phyloP scores from a whole-genome alignment of 1,140 invertebrate genomes.

The Papilio xuthus region DNA sequence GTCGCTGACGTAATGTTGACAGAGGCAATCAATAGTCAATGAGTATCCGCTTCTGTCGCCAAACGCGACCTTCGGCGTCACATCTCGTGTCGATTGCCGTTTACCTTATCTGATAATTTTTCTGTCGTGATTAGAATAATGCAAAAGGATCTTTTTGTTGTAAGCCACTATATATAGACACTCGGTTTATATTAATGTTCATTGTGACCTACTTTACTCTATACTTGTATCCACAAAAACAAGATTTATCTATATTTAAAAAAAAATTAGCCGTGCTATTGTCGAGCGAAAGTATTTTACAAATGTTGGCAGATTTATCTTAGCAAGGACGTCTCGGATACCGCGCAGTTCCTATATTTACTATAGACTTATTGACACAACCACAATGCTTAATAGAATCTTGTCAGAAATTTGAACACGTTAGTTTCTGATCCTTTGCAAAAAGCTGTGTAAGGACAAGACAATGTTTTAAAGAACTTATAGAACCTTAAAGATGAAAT shows the following conservation, averaged over 20 bases:
- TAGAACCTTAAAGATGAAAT: too few relatives aligned
- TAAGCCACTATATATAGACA: too few relatives aligned
- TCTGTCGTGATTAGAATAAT: constrained; percentile 10
- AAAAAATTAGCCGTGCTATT: not conserved
- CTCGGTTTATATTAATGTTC: not conserved
- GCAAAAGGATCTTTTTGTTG: not conserved
- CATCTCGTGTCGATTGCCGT: constrained; percentile 35
- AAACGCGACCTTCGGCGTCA: constrained; percentile 45
- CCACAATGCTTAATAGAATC: not conserved
- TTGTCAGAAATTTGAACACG: not conserved
- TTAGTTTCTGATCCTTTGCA: not conserved
- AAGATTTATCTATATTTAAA: constrained; percentile 3
- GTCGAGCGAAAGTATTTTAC: not conserved
- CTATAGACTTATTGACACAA: constrained; percentile 4
- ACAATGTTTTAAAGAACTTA: too few relatives aligned
- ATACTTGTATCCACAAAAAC: not conserved
- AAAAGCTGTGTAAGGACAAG: too few relatives aligned
- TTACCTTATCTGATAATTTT: constrained; percentile 30
- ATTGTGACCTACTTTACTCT: not conserved
- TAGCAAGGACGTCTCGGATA: constrained; percentile 2
- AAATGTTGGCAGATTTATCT: constrained; percentile 16
- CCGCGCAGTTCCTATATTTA: not conserved
- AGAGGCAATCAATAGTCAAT: constrained; percentile 44
- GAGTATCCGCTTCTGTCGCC: constrained; percentile 22
- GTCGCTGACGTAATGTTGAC: constrained; percentile 55